Evolutionary conservation across 1,140 invertebrate genomes (phyloP).

Genomic region (Scaptomyza graminum): DNA sequence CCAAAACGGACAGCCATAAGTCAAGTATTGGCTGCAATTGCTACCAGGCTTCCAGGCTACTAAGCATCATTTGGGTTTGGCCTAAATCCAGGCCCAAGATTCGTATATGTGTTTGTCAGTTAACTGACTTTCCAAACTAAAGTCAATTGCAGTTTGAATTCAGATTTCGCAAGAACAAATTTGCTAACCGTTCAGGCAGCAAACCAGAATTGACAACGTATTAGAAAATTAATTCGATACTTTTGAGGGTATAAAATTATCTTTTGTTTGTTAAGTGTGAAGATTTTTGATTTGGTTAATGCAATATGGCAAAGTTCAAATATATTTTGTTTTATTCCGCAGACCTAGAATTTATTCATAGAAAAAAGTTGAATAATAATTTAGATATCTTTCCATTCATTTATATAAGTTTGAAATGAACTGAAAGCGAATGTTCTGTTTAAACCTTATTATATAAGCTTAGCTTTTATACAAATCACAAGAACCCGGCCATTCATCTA

Average conservation of each 20-base stretch:
- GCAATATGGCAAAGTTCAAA: too few relatives aligned
- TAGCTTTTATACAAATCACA: background rate
- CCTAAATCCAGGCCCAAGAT: background rate
- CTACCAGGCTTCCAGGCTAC: background rate
- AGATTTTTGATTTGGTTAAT: too few relatives aligned
- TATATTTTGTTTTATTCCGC: too few relatives aligned
- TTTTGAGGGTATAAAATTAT: too few relatives aligned
- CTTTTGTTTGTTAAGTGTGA: too few relatives aligned
- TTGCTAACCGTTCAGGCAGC: background rate
- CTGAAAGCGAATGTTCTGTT: too few relatives aligned
- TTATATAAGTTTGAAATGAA: too few relatives aligned
- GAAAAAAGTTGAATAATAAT: too few relatives aligned
- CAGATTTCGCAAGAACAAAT: background rate
- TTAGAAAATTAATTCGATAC: background rate
- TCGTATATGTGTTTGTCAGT: slow-evolving; percentile 4
- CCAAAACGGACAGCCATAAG: slow-evolving; percentile 67
- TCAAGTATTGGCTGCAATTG: slow-evolving; percentile 63
- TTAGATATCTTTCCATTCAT: too few relatives aligned
- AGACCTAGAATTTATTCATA: too few relatives aligned
- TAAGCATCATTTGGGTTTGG: background rate
- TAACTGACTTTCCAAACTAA: slow-evolving; percentile 3
- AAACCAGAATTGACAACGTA: background rate
- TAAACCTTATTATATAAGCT: background rate
- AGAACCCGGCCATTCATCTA: background rate
- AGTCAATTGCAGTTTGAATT: slow-evolving; percentile 7